Conservation (phyloP, 1,140 invertebrate genomes). For the Dendroctonus valens region DNA sequence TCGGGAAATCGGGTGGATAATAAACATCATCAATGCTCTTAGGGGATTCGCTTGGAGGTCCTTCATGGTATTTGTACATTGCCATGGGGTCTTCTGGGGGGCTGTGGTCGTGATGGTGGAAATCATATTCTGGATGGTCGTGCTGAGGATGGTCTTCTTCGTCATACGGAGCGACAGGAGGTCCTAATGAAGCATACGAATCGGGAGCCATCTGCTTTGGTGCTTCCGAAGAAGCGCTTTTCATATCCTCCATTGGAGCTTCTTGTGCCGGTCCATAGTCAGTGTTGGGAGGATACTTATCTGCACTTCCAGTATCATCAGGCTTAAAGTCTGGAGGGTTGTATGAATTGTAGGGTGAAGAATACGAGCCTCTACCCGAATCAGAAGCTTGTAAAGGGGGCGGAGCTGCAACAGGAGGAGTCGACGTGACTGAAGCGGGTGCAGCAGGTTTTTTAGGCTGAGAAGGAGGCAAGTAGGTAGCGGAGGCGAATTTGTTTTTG, state of each 20-base stretch:
- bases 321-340: constrained; percentile 42
- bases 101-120: constrained; percentile 35
- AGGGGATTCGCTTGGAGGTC: constrained; percentile 33
- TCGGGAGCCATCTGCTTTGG: constrained; percentile 19
- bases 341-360: constrained; percentile 43
- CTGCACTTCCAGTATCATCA: constrained; percentile 16
- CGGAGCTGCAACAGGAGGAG: constrained; percentile 14
- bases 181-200: constrained; percentile 34
- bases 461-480: constrained; percentile 26
- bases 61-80: constrained; percentile 20
- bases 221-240: background rate
- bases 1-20: constrained; percentile 36
- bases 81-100: constrained; percentile 32
- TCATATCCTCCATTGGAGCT: background rate
- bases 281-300: constrained; percentile 25
- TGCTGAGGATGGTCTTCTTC: constrained; percentile 15
- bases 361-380: constrained; percentile 31
- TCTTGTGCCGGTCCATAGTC: background rate
- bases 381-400: background rate
- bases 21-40: constrained; percentile 32
- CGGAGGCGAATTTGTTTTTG: constrained; percentile 23
- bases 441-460: constrained; percentile 2
- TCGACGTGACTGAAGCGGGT: constrained; percentile 1
- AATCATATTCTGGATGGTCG: constrained; percentile 34
- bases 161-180: constrained; percentile 33